phyloP scores from a whole-genome alignment of 2,888 invertebrate species.

The Latrodectus hesperus region DNA sequence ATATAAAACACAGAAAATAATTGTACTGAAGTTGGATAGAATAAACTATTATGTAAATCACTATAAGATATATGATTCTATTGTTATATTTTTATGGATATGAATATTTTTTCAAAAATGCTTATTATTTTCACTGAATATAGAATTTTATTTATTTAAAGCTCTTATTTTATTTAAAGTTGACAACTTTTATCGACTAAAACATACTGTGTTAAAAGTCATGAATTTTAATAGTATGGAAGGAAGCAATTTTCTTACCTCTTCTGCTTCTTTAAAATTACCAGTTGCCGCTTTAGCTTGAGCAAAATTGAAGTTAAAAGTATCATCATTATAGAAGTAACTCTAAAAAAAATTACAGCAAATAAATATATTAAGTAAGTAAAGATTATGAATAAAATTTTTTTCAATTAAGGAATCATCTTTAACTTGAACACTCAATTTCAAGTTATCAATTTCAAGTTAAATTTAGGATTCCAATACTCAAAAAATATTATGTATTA shows the following conservation, averaged over 20 bases:
- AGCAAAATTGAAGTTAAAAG: constrained; percentile 90
- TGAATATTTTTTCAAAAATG: neutral
- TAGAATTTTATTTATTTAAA: too few relatives aligned
- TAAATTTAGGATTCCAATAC: too few relatives aligned
- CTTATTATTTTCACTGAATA: neutral
- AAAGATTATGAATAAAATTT: neutral
- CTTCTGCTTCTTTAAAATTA: constrained; percentile 95
- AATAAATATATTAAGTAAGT: neutral
- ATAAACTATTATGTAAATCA: neutral
- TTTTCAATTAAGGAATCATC: too few relatives aligned
- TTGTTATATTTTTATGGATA: too few relatives aligned
- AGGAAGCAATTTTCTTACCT: constrained; percentile 75
- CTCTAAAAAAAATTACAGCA: constrained; percentile 77
- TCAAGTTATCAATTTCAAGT: too few relatives aligned
- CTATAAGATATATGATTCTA: neutral
- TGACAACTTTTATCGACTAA: too few relatives aligned
- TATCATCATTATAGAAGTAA: constrained; percentile 92
- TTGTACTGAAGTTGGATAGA: too few relatives aligned
- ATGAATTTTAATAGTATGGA: neutral
- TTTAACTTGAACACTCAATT: too few relatives aligned
- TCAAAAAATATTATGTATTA: too few relatives aligned
- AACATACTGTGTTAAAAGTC: neutral
- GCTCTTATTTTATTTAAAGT: too few relatives aligned
- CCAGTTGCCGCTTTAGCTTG: constrained; percentile 95
- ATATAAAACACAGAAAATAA: too few relatives aligned